A percentile compares a stretch with the other conserved stretches of the same genome.
Conservation (phyloP, 2,113 vertebrate genomes). For the Seriola dumerili region DNA sequence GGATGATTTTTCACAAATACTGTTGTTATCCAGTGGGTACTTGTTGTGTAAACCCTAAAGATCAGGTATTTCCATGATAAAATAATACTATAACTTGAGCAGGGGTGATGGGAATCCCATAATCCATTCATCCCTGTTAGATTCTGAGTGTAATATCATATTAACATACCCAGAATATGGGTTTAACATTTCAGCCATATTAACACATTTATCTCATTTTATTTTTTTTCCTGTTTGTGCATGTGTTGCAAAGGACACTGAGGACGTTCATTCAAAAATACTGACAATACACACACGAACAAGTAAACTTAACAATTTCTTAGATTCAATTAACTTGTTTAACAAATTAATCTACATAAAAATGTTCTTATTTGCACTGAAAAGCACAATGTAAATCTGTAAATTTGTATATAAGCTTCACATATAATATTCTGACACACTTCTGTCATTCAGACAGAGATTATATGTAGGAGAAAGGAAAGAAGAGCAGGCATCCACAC, state of each 20-base stretch:
- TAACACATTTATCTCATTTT: background rate
- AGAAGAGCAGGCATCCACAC: background rate
- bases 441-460: background rate
- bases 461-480: background rate
- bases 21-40: background rate
- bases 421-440: background rate
- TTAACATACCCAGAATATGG: background rate
- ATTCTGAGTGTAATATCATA: background rate
- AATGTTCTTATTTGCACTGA: background rate
- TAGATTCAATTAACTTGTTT: background rate
- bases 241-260: background rate
- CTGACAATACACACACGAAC: background rate
- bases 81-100: background rate
- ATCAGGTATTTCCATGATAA: background rate
- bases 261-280: background rate
- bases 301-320: background rate
- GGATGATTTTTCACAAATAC: background rate
- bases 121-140: conserved; percentile 34
- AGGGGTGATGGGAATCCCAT: conserved; percentile 10
- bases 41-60: background rate
- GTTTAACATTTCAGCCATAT: conserved; percentile 4
- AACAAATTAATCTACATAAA: background rate
- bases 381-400: background rate
- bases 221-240: background rate
- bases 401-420: background rate